A percentile compares a stretch with the other conserved stretches of the same genome.
Evolutionary conservation across 2,888 invertebrate genomes (phyloP).

Genomic region (Cataglyphis cursor): DNA sequence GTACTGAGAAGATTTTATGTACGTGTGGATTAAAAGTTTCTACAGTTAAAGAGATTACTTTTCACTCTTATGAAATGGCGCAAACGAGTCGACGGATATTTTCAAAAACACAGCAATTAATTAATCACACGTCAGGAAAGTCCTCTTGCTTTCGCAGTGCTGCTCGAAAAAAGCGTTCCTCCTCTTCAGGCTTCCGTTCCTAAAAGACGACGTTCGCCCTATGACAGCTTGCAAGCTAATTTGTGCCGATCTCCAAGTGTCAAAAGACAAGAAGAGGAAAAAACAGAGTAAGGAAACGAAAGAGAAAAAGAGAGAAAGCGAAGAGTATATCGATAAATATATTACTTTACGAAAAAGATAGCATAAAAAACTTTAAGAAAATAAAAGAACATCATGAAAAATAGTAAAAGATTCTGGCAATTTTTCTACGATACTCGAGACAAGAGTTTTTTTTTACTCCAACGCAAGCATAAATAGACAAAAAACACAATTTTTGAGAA

Average conservation of each 20-base stretch:
- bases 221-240: constrained; percentile 38
- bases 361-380: background rate
- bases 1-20: background rate
- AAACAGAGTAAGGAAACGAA: constrained; percentile 34
- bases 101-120: background rate
- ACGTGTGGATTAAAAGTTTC: background rate
- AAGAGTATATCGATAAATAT: constrained; percentile 21
- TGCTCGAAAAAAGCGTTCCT: constrained; percentile 47
- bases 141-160: constrained; percentile 44
- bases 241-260: constrained; percentile 35
- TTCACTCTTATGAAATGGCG: constrained; percentile 24
- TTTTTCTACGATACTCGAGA: constrained; percentile 2
- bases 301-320: background rate
- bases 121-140: constrained; percentile 1
- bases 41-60: background rate
- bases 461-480: background rate
- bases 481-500: background rate
- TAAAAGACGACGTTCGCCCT: constrained; percentile 55
- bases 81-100: constrained; percentile 37
- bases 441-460: background rate
- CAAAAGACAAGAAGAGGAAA: constrained; percentile 33
- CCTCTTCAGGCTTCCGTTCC: constrained; percentile 41
- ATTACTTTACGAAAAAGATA: constrained; percentile 2
- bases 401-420: constrained; percentile 1
- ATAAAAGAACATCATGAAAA: background rate